Percentiles rank a stretch among this genome's conserved stretches.
These are phyloP conservation scores for Semnornis frantzii DNA, from an alignment of 2,113 vertebrate genomes.

Conservation along the genomic window DNA sequence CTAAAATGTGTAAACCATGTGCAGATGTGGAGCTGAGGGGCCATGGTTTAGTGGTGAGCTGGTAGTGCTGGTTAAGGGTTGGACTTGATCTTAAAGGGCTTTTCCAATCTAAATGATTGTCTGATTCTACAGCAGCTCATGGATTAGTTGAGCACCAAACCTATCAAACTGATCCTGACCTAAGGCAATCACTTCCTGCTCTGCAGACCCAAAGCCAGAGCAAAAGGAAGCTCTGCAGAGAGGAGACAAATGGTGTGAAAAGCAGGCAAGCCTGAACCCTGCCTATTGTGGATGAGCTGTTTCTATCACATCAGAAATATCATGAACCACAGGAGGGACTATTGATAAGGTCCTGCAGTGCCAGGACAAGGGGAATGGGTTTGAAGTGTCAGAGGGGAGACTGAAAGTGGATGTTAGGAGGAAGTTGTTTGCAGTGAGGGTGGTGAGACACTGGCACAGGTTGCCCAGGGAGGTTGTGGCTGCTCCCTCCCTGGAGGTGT, in stretches of 20 bases:
- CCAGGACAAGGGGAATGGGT: no score
- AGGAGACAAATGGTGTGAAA: background rate
- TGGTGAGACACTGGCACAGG: no score
- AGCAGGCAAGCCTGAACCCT: background rate
- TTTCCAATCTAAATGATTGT: background rate
- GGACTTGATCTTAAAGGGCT: background rate
- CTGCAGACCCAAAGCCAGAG: background rate
- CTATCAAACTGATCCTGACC: background rate
- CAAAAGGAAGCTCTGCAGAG: background rate
- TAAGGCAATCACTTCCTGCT: background rate
- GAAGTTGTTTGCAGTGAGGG: no score
- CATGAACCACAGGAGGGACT: background rate
- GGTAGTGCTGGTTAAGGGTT: no score
- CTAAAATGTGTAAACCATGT: background rate
- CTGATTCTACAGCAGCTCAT: background rate
- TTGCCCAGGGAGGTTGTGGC: no score
- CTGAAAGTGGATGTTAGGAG: no score
- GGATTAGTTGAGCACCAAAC: background rate
- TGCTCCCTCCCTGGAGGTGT: no score
- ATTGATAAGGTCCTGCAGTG: no score
- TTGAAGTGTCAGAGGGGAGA: no score
- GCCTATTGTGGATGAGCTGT: background rate
- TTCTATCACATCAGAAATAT: background rate
- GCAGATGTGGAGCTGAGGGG: background rate
- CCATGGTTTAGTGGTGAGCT: background rate